Base-by-base conservation (phyloP, 2,888 invertebrate genomes). In the Caenorhabditis angaria region DNA sequence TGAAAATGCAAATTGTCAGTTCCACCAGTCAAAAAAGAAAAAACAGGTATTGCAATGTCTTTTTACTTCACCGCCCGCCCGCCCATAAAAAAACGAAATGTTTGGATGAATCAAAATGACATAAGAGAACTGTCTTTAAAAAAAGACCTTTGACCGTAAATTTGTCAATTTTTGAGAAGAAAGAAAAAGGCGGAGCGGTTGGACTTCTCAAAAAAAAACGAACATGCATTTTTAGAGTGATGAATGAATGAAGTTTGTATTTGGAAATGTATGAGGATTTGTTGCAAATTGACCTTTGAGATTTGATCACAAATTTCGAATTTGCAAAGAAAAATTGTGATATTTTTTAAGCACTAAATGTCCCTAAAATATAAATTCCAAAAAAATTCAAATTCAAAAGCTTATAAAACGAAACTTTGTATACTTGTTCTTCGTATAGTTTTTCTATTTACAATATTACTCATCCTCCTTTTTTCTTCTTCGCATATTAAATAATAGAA, bases 401-500 rank as follows among this genome's bases (percentile, higher is more conserved):
- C 12, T 27, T 5, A 56, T 2, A 18, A 22, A 20, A 12, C 22
- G 57, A 25, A 8, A 32, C 32, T 32, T 35, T 18, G 20, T 48
- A 48, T 18, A 48, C 6, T 50, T 2, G 6, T 24, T 24, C 5
- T 12, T 22, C 14, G 6, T 35, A 35, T 41, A 3, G 8, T 18
- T 14, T 18, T 14, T 41, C 18, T 41, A 41, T 41, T 41, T 6
- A 41, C 41, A 50, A 50, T 24, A 50, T 50, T 50, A 50, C 50
- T 50, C 50, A 50, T 50, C 50, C 6, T 35, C 6, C 35, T 6
- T 14, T 35, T 50, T 22, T 50, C 22, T 50, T 50, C 50, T 50
- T 50, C 50, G 22, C 24, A 24, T 24, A 50, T 50, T 50, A 50
- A 50, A 41, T 41, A 41, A 41, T n/a, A n/a, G n/a, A n/a, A n/a